These are phyloP conservation scores for Chaunax sp. DNA, from an alignment of 2,797 vertebrate genomes.

Conservation along the genomic window DNA sequence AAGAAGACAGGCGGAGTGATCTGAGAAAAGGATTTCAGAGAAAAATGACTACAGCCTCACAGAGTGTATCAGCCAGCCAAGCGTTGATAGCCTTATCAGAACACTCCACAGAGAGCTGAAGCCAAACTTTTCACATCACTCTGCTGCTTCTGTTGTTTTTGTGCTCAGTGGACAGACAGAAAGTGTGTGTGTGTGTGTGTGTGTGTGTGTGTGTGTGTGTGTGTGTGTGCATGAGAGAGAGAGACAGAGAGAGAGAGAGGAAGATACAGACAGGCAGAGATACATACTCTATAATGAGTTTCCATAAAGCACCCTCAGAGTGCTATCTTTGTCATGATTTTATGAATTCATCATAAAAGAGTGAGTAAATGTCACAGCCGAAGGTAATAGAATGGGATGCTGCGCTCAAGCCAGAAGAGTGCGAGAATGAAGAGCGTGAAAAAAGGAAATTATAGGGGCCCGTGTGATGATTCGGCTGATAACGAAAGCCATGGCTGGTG, in stretches of 20 bases:
- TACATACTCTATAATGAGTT: conserved; percentile 77
- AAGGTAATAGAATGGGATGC: conserved; percentile 57
- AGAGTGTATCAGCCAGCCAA: conserved; percentile 72
- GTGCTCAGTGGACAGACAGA: conserved; percentile 51
- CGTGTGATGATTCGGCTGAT: conserved; percentile 67
- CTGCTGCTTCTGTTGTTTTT: conserved; percentile 72
- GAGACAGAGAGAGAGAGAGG: conserved; percentile 2
- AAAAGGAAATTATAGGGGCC: conserved; percentile 68
- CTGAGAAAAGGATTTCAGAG: conserved; percentile 65
- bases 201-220: no score
- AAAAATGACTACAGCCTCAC: conserved; percentile 56
- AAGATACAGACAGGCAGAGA: conserved; percentile 61
- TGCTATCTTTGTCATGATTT: conserved; percentile 71
- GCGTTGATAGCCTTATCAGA: conserved; percentile 78
- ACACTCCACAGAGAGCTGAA: conserved; percentile 75
- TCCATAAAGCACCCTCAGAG: conserved; percentile 69
- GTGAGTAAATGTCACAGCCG: conserved; percentile 75
- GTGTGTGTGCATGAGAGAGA: conserved; percentile 26
- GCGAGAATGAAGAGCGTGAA: conserved; percentile 33
- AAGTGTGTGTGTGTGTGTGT: conserved; percentile 33
- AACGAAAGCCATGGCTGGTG: conserved; percentile 59
- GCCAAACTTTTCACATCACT: conserved; percentile 76
- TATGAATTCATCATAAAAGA: conserved; percentile 81
- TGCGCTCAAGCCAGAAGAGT: conserved; percentile 51
- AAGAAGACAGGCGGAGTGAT: conserved; percentile 66